Percentiles rank a stretch among this genome's conserved stretches.
phyloP scores from a whole-genome alignment of 2,888 invertebrate species.

The Xestia c-nigrum region DNA sequence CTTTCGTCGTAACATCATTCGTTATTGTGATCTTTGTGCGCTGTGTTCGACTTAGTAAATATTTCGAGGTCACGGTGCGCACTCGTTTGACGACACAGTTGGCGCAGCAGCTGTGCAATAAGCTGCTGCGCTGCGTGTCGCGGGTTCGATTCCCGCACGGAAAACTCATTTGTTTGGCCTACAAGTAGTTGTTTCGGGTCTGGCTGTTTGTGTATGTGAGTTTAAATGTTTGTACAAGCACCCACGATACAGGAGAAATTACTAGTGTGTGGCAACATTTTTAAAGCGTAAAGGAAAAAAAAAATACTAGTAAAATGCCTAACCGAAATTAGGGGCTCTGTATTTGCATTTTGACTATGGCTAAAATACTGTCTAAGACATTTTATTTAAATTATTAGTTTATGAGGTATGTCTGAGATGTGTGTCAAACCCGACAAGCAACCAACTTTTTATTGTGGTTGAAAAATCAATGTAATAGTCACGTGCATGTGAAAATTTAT shows the following conservation, averaged over 20 bases:
- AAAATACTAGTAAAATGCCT: background rate
- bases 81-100: background rate
- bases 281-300: background rate
- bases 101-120: no score
- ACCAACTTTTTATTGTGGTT: no score
- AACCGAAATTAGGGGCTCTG: background rate
- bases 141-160: no score
- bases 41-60: background rate
- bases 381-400: background rate
- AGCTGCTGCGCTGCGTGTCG: no score
- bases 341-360: background rate
- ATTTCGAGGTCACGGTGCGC: background rate
- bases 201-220: background rate
- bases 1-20: background rate
- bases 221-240: background rate
- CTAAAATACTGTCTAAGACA: background rate
- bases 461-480: no score
- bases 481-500: no score
- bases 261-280: background rate
- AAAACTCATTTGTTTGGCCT: no score
- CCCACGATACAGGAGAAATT: background rate
- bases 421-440: no score
- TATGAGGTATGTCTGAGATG: background rate
- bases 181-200: no score
- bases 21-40: background rate